Base-by-base conservation (phyloP, 2,888 invertebrate species). In the Lasioglossum lativentre region DNA sequence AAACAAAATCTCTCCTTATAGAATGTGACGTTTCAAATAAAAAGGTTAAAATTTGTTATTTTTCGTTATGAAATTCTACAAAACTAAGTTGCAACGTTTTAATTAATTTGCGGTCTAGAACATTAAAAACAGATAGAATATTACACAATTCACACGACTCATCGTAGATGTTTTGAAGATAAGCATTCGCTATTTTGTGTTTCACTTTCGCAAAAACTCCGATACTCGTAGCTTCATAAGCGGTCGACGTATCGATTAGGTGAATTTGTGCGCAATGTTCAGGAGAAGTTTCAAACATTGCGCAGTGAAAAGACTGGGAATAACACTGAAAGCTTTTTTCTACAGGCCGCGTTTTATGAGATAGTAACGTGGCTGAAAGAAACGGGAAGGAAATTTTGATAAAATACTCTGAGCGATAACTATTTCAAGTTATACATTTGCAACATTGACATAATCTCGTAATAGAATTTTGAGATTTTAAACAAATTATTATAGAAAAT, bases 241-340 rank as follows among this genome's bases (percentile, higher is more conserved):
- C 59, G 80, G 47, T 66, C 72, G 81, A 81, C 72, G 66, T 83
- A 83, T 83, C 83, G 83, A 83, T 83, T 83, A 83, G 83, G 83
- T 83, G 72, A 81, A 83, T 83, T 83, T 83, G 80, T 83, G 83
- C 83, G 83, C 83, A 83, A 81, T 83, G 81, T 81, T 81, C 83
- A 72, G 73, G 52, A 75, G 71, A 83, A 59, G 47, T 80, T 83
- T 75, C 80, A 83, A 83, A 83, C 72, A 72, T 81, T 70, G 83
- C 83, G 83, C 83, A 83, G 75, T 71, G 75, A 81, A 81, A 83
- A 81, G 42, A 75, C 75, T 19, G 80, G 63, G 47, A 66, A 66
- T 66, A 72, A 83, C 76, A 66, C 72, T 66, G 42, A 72, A 72
- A 72, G 45, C 27, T 27, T 45, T 45, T 72, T 71, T 42, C 42